These are phyloP conservation scores for Spheniscus mendiculus DNA, from an alignment of 2,113 vertebrate species.

Conservation along the genomic window DNA sequence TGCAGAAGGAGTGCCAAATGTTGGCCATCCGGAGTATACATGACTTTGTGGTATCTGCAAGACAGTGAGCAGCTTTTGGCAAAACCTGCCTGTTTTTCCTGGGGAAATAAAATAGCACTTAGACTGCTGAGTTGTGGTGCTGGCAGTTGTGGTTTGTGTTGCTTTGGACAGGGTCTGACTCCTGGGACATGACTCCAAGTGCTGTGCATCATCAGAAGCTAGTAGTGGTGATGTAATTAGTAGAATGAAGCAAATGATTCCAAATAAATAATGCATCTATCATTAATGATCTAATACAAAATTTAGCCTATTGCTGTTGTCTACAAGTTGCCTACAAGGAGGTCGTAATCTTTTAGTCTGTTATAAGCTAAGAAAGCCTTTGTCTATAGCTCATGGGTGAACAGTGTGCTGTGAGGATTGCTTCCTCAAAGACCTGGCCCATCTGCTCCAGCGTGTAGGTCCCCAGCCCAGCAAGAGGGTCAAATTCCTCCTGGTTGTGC, in stretches of 20 bases:
- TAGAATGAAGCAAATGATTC: neutral
- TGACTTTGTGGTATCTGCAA: neutral
- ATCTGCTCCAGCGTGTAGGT: neutral
- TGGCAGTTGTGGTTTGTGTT: neutral
- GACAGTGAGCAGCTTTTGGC: neutral
- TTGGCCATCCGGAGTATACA: neutral
- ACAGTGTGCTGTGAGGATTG: accelerated
- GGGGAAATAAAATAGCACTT: neutral
- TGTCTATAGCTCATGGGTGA: neutral
- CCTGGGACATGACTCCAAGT: neutral
- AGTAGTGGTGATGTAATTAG: neutral
- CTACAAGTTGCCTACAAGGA: neutral
- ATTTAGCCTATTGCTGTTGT: neutral
- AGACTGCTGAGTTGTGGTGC: accelerated
- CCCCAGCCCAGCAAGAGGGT: neutral
- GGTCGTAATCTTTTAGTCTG: neutral
- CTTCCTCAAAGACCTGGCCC: neutral
- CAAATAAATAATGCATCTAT: slow-evolving; percentile 27
- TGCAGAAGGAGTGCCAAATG: neutral
- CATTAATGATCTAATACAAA: neutral
- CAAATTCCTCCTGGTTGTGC: neutral
- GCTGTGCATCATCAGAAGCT: neutral
- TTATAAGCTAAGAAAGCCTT: neutral
- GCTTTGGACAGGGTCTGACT: neutral
- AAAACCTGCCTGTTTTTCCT: neutral